These are phyloP conservation scores for Sphaeridia pumilis DNA, from an alignment of 2,888 invertebrate genomes.

Conservation along the genomic window DNA sequence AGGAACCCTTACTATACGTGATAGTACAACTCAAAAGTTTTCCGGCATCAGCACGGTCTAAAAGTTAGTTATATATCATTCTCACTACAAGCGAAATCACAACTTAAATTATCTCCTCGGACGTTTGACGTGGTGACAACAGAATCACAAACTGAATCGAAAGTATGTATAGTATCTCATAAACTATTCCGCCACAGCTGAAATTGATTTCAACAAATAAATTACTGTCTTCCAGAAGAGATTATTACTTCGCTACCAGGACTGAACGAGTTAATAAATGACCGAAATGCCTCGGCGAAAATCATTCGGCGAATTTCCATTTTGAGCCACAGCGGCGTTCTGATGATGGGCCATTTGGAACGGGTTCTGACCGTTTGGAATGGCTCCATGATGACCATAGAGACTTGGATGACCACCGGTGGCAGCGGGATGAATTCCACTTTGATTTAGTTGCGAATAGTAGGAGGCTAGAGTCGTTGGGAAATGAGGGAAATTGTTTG, in stretches of 20 bases:
- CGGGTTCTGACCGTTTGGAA: constrained; percentile 32
- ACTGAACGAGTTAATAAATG: constrained; percentile 69
- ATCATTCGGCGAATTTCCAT: constrained; percentile 43
- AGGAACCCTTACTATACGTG: no score
- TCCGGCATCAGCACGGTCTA: no score
- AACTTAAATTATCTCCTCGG: no score
- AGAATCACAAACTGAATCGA: no score
- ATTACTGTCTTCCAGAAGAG: no score
- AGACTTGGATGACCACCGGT: constrained; percentile 29
- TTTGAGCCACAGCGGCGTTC: constrained; percentile 19
- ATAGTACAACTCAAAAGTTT: no score
- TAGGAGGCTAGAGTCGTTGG: constrained; percentile 33
- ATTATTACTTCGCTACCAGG: not conserved
- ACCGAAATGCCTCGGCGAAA: constrained; percentile 63
- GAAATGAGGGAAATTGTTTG: constrained; percentile 29
- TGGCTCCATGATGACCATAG: constrained; percentile 27
- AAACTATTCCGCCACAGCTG: no score
- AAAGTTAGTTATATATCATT: no score
- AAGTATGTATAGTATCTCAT: no score
- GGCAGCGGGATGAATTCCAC: constrained; percentile 25
- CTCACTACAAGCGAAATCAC: no score
- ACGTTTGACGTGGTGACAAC: no score
- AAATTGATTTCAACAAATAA: no score
- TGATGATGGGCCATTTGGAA: constrained; percentile 34
- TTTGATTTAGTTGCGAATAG: constrained; percentile 41